A percentile compares a stretch with the other conserved stretches of the same genome.
These are phyloP conservation scores for Trididemnum miniatum DNA, from an alignment of 23 tunicate species.

Conservation along the genomic window DNA sequence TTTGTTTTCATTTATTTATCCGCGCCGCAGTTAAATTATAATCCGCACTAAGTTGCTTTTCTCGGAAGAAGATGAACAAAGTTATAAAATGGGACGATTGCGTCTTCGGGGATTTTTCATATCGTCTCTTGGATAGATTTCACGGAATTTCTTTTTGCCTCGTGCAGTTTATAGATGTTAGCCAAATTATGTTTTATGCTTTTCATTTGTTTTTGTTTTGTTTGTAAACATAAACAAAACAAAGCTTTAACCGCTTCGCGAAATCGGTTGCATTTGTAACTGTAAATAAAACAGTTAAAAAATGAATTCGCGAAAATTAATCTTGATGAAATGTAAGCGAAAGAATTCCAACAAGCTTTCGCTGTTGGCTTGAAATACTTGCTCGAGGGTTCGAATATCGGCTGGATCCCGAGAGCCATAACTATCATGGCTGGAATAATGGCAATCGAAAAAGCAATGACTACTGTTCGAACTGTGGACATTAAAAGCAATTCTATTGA, in stretches of 20 bases:
- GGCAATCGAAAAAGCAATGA: slow-evolving; percentile 36
- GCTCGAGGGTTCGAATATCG: slow-evolving; percentile 23
- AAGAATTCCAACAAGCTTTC: slow-evolving; percentile 51
- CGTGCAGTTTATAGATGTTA: neutral
- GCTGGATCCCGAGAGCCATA: slow-evolving; percentile 22
- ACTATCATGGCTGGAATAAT: slow-evolving; percentile 39
- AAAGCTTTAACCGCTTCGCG: slow-evolving; percentile 7
- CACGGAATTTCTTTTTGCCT: neutral
- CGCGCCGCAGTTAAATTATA: too few relatives aligned
- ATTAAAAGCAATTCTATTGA: neutral
- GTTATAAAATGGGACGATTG: too few relatives aligned
- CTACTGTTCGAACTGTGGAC: slow-evolving; percentile 34
- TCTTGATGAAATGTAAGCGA: slow-evolving; percentile 49
- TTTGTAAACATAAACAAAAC: neutral
- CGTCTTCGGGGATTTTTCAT: too few relatives aligned
- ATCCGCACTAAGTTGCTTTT: too few relatives aligned
- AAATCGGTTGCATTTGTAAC: slow-evolving; percentile 29
- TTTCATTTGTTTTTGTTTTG: too few relatives aligned
- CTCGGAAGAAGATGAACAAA: too few relatives aligned
- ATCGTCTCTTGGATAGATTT: neutral
- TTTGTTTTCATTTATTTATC: too few relatives aligned
- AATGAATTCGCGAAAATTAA: slow-evolving; percentile 46
- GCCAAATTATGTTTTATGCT: too few relatives aligned
- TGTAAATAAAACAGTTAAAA: slow-evolving; percentile 51
- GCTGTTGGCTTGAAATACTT: slow-evolving; percentile 30